phyloP scores from a whole-genome alignment of 2,113 vertebrate species.

The Festucalex cinctus region DNA sequence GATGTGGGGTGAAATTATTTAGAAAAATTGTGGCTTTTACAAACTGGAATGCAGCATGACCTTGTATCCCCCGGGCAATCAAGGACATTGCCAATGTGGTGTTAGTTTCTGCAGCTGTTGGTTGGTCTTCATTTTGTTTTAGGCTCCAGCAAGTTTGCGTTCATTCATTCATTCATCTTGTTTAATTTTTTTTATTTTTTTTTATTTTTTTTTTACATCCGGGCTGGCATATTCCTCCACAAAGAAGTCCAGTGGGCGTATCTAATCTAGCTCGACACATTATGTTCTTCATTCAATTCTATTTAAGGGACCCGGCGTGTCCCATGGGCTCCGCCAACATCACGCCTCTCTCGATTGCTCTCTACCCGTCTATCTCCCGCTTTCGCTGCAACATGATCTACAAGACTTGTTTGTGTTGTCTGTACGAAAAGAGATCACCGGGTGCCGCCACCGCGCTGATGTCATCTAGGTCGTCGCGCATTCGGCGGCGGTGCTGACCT shows the following conservation, averaged over 20 bases:
- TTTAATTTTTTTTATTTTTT: not conserved
- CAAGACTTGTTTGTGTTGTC: slow-evolving; percentile 61
- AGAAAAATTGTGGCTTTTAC: not conserved
- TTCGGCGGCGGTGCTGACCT: slow-evolving; percentile 53
- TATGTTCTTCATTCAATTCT: slow-evolving; percentile 59
- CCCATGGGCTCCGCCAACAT: slow-evolving; percentile 57
- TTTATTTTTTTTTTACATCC: slow-evolving; percentile 30
- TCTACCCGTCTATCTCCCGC: slow-evolving; percentile 45
- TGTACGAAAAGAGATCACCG: slow-evolving; percentile 48
- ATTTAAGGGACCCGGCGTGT: slow-evolving; percentile 70
- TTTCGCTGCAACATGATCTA: slow-evolving; percentile 65
- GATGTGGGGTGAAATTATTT: too few relatives aligned
- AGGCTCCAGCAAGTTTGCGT: not conserved
- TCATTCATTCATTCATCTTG: not conserved
- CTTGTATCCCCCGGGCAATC: not conserved
- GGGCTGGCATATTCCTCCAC: not conserved
- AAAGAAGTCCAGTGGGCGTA: slow-evolving; percentile 54
- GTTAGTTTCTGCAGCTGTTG: not conserved
- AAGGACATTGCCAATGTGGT: not conserved
- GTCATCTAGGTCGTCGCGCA: slow-evolving; percentile 61
- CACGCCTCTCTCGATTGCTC: not conserved
- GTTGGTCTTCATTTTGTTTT: not conserved
- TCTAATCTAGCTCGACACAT: slow-evolving; percentile 54
- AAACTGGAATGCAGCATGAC: not conserved
- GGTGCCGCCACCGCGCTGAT: slow-evolving; percentile 53